Percentiles rank a stretch among this genome's conserved stretches.
These are phyloP conservation scores for Ectemnius lituratus DNA, from an alignment of 2,888 invertebrate genomes.

Conservation along the genomic window DNA sequence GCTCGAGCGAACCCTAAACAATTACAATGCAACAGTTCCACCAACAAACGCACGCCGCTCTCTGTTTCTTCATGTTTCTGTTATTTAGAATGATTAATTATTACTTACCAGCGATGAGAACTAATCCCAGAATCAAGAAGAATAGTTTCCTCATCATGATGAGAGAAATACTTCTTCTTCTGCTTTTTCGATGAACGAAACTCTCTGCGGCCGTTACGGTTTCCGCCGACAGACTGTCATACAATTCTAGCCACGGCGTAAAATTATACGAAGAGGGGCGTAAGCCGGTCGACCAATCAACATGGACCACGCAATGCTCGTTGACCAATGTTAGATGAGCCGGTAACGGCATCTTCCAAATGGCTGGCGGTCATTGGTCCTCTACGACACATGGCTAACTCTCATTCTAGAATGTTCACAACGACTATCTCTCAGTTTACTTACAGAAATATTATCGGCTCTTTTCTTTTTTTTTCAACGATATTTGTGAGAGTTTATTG, in stretches of 20 bases:
- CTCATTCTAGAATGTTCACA: constrained; percentile 61
- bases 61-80: background rate
- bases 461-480: too few species aligned
- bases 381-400: constrained; percentile 17
- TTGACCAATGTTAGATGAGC: constrained; percentile 62
- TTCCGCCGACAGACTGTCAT: constrained; percentile 62
- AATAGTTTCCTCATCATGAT: constrained; percentile 67
- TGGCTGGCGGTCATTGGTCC: constrained; percentile 65
- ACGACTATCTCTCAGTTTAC: too few species aligned
- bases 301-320: constrained; percentile 68
- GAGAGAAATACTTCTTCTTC: constrained; percentile 4
- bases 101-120: constrained; percentile 69
- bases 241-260: constrained; percentile 32
- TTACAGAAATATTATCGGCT: too few species aligned
- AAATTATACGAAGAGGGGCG: constrained; percentile 43
- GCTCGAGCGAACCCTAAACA: constrained; percentile 73
- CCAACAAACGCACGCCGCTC: background rate
- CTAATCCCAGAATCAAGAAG: constrained; percentile 62
- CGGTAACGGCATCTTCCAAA: constrained; percentile 65
- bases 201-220: too few species aligned
- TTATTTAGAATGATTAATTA: too few species aligned
- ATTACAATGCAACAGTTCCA: background rate
- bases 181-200: too few species aligned
- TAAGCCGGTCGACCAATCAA: constrained; percentile 61
- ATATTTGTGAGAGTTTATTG: too few species aligned